These are phyloP conservation scores for Hypomecis atomaria DNA, from an alignment of 2,888 invertebrate genomes.

Conservation along the genomic window DNA sequence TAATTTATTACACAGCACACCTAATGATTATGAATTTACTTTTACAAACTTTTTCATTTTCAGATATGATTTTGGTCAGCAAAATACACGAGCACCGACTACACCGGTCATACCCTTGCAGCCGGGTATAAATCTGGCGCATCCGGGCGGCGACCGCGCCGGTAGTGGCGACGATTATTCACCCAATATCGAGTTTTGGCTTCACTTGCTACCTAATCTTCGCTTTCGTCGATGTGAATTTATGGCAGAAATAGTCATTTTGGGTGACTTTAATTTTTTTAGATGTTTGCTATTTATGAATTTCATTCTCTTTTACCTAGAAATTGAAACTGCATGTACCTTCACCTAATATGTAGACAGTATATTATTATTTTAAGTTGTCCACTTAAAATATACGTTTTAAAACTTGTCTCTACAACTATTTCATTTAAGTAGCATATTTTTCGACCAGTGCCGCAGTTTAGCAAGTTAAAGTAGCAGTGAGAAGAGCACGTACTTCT, in stretches of 20 bases:
- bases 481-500: too few species aligned
- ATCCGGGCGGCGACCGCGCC: conserved; percentile 81
- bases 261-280: conserved; percentile 30
- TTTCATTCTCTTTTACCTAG: conserved; percentile 18
- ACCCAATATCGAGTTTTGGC: conserved; percentile 85
- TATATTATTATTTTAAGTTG: too few species aligned
- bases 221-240: conserved; percentile 74
- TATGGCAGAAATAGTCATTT: conserved; percentile 56
- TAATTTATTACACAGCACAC: too few species aligned
- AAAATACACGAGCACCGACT: conserved; percentile 12
- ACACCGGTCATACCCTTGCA: conserved; percentile 18
- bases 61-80: conserved; percentile 13
- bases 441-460: too few species aligned
- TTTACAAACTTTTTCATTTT: too few species aligned
- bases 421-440: too few species aligned
- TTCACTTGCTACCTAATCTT: conserved; percentile 82
- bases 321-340: too few species aligned
- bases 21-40: too few species aligned
- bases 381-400: too few species aligned
- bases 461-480: too few species aligned
- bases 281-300: conserved; percentile 20
- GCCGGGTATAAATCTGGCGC: conserved; percentile 81
- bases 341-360: too few species aligned
- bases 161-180: conserved; percentile 84
- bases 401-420: too few species aligned